These are phyloP conservation scores for Pelodiscus sinensis DNA, from an alignment of 2,113 vertebrate genomes.

Conservation along the genomic window DNA sequence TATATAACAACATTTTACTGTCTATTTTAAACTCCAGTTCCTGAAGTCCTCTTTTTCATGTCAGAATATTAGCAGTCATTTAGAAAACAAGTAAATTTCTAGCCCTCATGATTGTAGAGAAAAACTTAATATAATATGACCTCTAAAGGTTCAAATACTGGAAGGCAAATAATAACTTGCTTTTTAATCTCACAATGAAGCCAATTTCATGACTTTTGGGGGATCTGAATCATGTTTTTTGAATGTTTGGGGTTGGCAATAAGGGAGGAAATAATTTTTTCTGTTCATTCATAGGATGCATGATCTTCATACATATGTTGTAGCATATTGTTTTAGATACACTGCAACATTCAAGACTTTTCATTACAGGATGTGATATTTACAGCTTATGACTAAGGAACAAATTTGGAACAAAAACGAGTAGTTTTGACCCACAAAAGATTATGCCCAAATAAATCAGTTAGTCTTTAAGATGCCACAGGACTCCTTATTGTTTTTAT, in stretches of 20 bases:
- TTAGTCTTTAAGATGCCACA: too few relatives aligned
- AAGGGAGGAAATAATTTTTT: not conserved
- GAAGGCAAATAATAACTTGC: not conserved
- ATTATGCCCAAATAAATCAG: too few relatives aligned
- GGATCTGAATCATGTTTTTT: not conserved
- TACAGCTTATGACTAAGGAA: conserved; percentile 9
- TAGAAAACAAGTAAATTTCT: not conserved
- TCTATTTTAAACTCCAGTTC: not conserved
- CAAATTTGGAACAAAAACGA: not conserved
- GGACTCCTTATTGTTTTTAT: too few relatives aligned
- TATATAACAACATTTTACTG: not conserved
- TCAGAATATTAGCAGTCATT: not conserved
- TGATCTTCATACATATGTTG: not conserved
- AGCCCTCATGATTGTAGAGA: not conserved
- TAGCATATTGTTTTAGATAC: not conserved
- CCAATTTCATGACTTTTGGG: not conserved
- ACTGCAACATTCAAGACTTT: not conserved
- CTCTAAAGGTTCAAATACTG: not conserved
- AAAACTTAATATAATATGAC: not conserved
- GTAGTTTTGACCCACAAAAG: too few relatives aligned
- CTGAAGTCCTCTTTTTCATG: not conserved
- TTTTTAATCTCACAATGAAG: not conserved
- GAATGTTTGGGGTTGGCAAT: not conserved
- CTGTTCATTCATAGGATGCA: not conserved
- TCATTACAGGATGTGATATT: not conserved